Evolutionary conservation across 2,113 vertebrate genomes (phyloP), one percentile per base, ranked within the genome.

Genomic region (Psettodes erumei): DNA sequence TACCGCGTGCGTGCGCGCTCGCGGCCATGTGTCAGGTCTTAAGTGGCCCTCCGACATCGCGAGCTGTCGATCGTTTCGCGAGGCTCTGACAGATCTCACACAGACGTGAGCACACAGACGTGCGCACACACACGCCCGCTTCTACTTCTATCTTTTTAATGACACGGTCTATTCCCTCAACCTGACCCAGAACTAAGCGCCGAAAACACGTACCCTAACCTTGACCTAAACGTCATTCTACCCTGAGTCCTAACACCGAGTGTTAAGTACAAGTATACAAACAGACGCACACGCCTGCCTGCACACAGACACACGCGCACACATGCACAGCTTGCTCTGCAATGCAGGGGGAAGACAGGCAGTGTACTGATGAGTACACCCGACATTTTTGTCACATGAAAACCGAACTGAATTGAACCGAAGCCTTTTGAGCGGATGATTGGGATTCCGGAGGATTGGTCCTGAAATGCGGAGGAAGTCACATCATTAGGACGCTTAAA

Each of bases 1-100:
- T 82, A 47, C 72, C 19, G 50, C 58, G n/a, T 61, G 40, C 62
- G 58, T 50, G 50, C 30, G 37, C 71, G 63, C 56, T 25, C 23
- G 37, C 64, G 47, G 77, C 32, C 58, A 1, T 48, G 69, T 85
- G 83, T 85, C 77, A 85, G 48, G 56, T 69, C 85, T 87, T 90
- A 90, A 89, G 89, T 90, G 90, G 86, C 77, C 82, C 69, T 77
- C 75, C 86, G 88, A 84, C 86, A 88, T 82, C 64, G 35, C 73
- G 85, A 86, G 81, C 79, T 78, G 83, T 80, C 86, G 86, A 88
- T 90, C 35, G 28, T 86, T 87, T 73, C 86, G 82, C 58, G 16
- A 32, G 78, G 66, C 76, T 68, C 62, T 86, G 85, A 85, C 86
- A 87, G 79, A 83, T 85, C 74, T 75, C 76, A 76, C 71, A 87